Evolutionary conservation across 2,888 invertebrate genomes (phyloP).

Genomic region (Agrilus cyanescens): DNA sequence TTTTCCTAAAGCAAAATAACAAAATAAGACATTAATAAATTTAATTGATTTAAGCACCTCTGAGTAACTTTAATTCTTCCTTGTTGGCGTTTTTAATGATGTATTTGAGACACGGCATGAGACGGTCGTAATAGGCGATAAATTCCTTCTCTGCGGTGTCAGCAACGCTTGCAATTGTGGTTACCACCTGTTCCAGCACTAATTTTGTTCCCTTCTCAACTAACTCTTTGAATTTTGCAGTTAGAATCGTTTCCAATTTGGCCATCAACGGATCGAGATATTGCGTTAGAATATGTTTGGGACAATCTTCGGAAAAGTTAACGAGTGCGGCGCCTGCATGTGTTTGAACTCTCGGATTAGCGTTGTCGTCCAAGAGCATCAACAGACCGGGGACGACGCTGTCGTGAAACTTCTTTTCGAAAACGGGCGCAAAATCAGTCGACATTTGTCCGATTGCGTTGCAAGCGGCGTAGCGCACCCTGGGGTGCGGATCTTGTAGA

Average conservation of each 20-base stretch:
- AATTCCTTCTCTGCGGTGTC: constrained; percentile 97
- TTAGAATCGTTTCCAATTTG: constrained; percentile 81
- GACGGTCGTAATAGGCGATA: constrained; percentile 82
- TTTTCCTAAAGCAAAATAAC: constrained; percentile 41
- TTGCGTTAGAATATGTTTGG: constrained; percentile 80
- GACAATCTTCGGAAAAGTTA: constrained; percentile 98
- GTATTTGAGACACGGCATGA: constrained; percentile 91
- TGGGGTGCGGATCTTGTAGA: constrained; percentile 58
- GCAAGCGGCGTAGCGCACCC: constrained; percentile 93
- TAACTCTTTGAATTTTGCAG: constrained; percentile 87
- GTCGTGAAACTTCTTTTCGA: constrained; percentile 96
- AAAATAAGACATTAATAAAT: background rate
- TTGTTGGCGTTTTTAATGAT: constrained; percentile 90
- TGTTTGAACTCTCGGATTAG: constrained; percentile 87
- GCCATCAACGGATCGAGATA: constrained; percentile 87
- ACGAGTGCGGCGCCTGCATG: constrained; percentile 87
- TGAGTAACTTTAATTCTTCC: constrained; percentile 75
- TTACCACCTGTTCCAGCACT: constrained; percentile 96
- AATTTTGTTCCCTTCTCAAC: constrained; percentile 90
- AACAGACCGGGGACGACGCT: constrained; percentile 88
- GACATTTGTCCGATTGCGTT: constrained; percentile 99
- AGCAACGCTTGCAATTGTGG: constrained; percentile 95
- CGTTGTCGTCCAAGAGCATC: constrained; percentile 78
- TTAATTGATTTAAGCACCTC: constrained; percentile 45
- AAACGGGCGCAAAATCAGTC: constrained; percentile 91